Evolutionary conservation across 1,140 invertebrate genomes (phyloP).

Genomic region (Drosophila orosa): DNA sequence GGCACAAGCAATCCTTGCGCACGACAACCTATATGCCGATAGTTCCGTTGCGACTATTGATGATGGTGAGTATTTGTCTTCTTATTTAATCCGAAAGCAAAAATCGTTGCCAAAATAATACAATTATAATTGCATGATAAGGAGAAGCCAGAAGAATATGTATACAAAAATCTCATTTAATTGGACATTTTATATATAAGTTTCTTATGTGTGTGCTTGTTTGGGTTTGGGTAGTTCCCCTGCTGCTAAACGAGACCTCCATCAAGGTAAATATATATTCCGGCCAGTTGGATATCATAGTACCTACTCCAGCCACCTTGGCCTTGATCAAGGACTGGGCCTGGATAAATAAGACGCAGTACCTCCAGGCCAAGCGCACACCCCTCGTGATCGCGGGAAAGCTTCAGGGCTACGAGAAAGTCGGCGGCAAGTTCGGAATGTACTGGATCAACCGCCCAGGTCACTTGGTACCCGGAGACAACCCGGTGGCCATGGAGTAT

Average conservation of each 20-base stretch:
- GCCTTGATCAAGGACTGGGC: slow-evolving; percentile 89
- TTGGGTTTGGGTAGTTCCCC: slow-evolving; percentile 87
- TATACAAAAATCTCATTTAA: no score
- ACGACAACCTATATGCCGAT: not conserved
- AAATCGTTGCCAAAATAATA: no score
- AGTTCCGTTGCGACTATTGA: not conserved
- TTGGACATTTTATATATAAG: not conserved
- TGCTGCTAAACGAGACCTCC: slow-evolving; percentile 88
- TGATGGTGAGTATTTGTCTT: not conserved
- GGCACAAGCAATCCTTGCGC: not conserved
- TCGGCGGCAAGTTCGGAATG: slow-evolving; percentile 88
- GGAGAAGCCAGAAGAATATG: no score
- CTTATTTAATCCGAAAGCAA: not conserved
- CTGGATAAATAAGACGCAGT: slow-evolving; percentile 87
- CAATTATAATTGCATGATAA: no score
- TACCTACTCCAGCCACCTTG: slow-evolving; percentile 87
- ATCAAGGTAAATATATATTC: slow-evolving; percentile 74
- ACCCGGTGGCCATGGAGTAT: slow-evolving; percentile 71
- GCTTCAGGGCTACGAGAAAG: slow-evolving; percentile 88
- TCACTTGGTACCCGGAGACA: slow-evolving; percentile 85
- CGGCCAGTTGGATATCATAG: slow-evolving; percentile 88
- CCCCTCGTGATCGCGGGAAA: slow-evolving; percentile 86
- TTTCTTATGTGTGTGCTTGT: not conserved
- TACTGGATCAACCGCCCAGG: slow-evolving; percentile 89
- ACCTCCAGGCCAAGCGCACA: slow-evolving; percentile 84